phyloP scores from a whole-genome alignment of 2,113 vertebrate species.

The Otocyon megalotis region DNA sequence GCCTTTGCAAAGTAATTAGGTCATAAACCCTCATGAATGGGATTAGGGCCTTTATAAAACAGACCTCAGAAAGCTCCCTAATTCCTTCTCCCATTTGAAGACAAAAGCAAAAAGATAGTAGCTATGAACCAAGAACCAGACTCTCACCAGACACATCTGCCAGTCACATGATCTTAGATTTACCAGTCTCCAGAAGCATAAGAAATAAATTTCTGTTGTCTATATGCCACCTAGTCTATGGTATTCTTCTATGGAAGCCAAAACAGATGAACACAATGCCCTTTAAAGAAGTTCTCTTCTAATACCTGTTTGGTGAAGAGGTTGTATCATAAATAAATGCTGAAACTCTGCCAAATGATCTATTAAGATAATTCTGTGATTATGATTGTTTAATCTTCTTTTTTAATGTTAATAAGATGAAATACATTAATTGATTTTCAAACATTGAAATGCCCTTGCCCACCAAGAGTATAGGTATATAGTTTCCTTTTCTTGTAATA shows the following conservation, averaged over 20 bases:
- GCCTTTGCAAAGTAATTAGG: background rate
- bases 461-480: background rate
- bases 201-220: background rate
- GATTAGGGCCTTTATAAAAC: background rate
- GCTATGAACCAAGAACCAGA: background rate
- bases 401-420: background rate
- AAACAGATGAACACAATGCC: background rate
- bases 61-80: background rate
- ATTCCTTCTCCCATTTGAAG: background rate
- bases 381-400: constrained; percentile 1
- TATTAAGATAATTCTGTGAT: background rate
- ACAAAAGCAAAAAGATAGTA: background rate
- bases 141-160: background rate
- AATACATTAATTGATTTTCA: background rate
- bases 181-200: background rate
- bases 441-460: background rate
- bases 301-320: background rate
- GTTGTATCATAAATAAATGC: background rate
- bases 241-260: background rate
- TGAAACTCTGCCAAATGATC: background rate
- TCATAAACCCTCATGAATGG: background rate
- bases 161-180: background rate
- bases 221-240: background rate
- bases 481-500: background rate
- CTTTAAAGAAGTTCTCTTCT: constrained; percentile 1